Conservation (phyloP, 2,113 vertebrate genomes). For the Megaleporinus macrocephalus region DNA sequence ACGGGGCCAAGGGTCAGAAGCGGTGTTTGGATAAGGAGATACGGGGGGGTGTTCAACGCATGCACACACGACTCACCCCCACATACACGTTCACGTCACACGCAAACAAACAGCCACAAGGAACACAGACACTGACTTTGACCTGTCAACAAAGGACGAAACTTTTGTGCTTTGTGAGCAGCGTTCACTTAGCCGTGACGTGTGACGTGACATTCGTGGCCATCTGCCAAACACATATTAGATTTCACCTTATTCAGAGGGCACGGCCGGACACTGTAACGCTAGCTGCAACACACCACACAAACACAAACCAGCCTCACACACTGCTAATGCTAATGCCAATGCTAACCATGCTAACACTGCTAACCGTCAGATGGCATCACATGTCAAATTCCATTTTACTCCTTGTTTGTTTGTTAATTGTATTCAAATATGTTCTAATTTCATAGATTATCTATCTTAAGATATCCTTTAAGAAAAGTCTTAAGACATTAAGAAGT, state of each 20-base stretch:
- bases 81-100: neutral
- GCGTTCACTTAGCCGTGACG: constrained; percentile 21
- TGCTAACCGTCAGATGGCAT: neutral
- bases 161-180: constrained; percentile 26
- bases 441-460: too few relatives aligned
- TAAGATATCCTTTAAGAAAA: too few relatives aligned
- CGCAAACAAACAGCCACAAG: neutral
- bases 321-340: neutral
- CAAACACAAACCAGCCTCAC: constrained; percentile 38
- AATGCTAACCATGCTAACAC: neutral
- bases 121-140: neutral
- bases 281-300: constrained; percentile 53
- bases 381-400: too few relatives aligned
- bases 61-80: neutral
- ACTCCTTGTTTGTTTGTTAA: too few relatives aligned
- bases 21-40: constrained; percentile 34
- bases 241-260: constrained; percentile 55
- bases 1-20: constrained; percentile 34
- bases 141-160: constrained; percentile 22
- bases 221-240: constrained; percentile 29
- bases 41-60: neutral
- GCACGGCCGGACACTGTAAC: constrained; percentile 23
- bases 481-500: too few relatives aligned
- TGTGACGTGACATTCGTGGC: constrained; percentile 31
- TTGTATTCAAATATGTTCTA: too few relatives aligned